These are phyloP conservation scores for Borostomias antarcticus DNA, from an alignment of 2,797 vertebrate species.

Conservation along the genomic window DNA sequence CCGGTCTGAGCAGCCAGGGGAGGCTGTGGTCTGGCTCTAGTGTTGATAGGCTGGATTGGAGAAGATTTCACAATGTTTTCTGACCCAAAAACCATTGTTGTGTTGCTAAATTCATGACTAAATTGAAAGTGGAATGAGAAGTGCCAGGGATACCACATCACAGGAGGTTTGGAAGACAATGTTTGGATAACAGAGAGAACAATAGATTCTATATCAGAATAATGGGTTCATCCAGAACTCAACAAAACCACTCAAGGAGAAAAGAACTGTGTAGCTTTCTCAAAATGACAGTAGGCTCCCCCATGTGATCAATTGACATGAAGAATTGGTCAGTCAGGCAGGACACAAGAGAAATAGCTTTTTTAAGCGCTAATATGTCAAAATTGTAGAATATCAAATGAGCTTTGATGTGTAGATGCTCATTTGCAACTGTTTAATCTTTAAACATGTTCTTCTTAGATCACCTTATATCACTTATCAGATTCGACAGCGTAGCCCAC, in stretches of 20 bases:
- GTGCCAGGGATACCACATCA: neutral
- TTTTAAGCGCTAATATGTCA: neutral
- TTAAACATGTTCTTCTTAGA: no score
- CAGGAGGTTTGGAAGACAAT: neutral
- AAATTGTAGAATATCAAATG: neutral
- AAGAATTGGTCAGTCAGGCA: neutral
- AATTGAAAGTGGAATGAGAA: neutral
- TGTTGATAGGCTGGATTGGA: slow-evolving; percentile 13
- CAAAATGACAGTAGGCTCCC: no score
- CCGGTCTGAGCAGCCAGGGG: slow-evolving; percentile 42
- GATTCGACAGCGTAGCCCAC: neutral
- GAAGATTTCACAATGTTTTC: slow-evolving; percentile 26
- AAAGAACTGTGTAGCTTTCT: no score
- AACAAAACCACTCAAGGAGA: no score
- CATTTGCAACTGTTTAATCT: no score
- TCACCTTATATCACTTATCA: slow-evolving; percentile 2
- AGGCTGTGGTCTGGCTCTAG: slow-evolving; percentile 15
- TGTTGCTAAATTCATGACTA: neutral
- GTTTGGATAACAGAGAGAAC: no score
- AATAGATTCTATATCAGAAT: no score
- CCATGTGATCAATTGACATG: no score
- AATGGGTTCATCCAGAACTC: neutral
- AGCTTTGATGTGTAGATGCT: no score
- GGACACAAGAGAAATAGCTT: neutral
- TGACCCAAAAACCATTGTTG: slow-evolving; percentile 45